Conservation (phyloP, 1,140 invertebrate species). For the Pomacea maculata region DNA sequence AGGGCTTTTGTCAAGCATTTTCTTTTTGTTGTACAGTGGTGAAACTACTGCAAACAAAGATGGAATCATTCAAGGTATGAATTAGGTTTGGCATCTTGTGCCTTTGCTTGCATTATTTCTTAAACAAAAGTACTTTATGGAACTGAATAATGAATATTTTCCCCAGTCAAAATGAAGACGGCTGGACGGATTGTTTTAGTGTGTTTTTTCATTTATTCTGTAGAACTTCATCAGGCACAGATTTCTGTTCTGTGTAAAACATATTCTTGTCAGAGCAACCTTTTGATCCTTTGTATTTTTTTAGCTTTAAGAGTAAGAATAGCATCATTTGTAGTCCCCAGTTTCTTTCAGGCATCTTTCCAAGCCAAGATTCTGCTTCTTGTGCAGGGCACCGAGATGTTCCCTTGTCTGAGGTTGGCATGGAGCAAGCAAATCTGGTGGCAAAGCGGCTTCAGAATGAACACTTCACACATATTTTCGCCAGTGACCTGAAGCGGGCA, state of each 20-base stretch:
- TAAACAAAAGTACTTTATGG: background rate
- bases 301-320: background rate
- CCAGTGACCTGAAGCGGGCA: conserved; percentile 62
- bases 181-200: background rate
- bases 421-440: conserved; percentile 55
- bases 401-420: conserved; percentile 56
- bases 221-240: background rate
- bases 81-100: background rate
- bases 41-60: conserved; percentile 63
- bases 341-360: background rate
- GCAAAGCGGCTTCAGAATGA: conserved; percentile 57
- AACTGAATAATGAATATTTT: too few species aligned
- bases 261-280: background rate
- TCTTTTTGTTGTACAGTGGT: conserved; percentile 56
- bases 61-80: conserved; percentile 62
- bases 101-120: background rate
- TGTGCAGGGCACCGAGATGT: conserved; percentile 60
- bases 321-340: too few species aligned
- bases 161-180: background rate
- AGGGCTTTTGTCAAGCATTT: background rate
- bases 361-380: background rate
- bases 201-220: background rate
- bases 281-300: background rate
- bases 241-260: background rate
- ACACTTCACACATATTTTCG: conserved; percentile 60